Percentiles rank a stretch among this genome's conserved stretches.
Evolutionary conservation across 2,797 vertebrate genomes (phyloP).

Genomic region (Scleropages formosus): DNA sequence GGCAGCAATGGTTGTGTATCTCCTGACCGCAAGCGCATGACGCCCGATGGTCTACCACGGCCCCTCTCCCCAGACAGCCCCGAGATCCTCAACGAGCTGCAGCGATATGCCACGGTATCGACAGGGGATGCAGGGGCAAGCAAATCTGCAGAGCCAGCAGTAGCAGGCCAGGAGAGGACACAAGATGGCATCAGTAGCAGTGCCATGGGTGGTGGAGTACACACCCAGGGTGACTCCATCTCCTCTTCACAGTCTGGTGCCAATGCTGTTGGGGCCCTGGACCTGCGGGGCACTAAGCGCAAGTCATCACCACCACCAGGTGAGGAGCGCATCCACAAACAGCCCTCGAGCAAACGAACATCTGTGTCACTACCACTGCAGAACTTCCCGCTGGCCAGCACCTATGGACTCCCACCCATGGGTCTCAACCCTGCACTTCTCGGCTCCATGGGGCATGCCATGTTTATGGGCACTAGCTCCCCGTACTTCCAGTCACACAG

Average conservation of each 20-base stretch:
- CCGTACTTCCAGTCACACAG: constrained; percentile 86
- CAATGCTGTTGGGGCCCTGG: constrained; percentile 67
- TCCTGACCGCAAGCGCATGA: constrained; percentile 68
- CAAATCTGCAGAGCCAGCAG: constrained; percentile 32
- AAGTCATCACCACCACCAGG: constrained; percentile 68
- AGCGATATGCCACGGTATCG: constrained; percentile 77
- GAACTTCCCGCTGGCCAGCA: constrained; percentile 75
- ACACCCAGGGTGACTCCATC: constrained; percentile 44
- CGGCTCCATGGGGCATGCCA: constrained; percentile 82
- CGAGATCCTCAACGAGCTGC: constrained; percentile 87
- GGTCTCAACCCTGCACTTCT: constrained; percentile 81
- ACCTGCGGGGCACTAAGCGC: constrained; percentile 81
- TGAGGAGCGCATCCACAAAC: constrained; percentile 70
- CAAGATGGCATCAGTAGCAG: constrained; percentile 46
- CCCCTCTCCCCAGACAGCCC: constrained; percentile 84
- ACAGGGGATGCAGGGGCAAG: constrained; percentile 60
- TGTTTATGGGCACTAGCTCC: constrained; percentile 80
- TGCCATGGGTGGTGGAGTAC: constrained; percentile 28
- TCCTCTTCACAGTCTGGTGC: constrained; percentile 56
- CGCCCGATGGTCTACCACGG: constrained; percentile 69
- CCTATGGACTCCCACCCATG: constrained; percentile 80
- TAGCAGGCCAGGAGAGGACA: neutral
- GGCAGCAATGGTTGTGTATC: constrained; percentile 88
- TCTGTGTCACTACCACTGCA: constrained; percentile 69
- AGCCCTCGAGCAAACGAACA: constrained; percentile 73